A percentile compares a stretch with the other conserved stretches of the same genome.
These are phyloP conservation scores for Saiga tatarica DNA, from an alignment of 2,113 vertebrate species.

Conservation along the genomic window DNA sequence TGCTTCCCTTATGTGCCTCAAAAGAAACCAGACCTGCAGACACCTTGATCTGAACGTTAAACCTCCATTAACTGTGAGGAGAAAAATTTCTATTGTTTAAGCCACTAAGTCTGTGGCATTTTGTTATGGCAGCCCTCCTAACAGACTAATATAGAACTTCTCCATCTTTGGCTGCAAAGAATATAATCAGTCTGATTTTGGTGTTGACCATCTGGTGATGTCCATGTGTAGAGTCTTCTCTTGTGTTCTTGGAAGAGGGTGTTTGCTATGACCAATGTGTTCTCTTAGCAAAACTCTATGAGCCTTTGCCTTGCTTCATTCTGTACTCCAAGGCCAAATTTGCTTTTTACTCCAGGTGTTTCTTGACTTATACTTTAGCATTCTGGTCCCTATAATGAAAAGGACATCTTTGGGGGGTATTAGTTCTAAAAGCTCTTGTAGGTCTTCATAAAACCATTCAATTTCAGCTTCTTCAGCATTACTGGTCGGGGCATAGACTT, in stretches of 20 bases:
- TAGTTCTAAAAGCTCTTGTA: not conserved
- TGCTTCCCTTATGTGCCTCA: not conserved
- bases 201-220: not conserved
- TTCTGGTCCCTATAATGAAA: not conserved
- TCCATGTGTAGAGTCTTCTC: not conserved
- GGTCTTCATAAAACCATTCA: not conserved
- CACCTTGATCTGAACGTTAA: not conserved
- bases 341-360: not conserved
- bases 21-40: not conserved
- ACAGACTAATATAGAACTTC: not conserved
- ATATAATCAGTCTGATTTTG: not conserved
- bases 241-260: not conserved
- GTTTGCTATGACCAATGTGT: not conserved
- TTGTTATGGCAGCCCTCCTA: not conserved
- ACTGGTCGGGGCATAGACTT: accelerated
- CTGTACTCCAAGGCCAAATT: not conserved
- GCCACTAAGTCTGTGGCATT: not conserved
- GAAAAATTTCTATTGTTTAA: not conserved
- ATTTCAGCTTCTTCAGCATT: not conserved
- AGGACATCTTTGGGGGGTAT: not conserved
- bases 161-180: not conserved
- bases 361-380: not conserved
- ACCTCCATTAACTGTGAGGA: not conserved
- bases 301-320: not conserved
- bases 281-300: not conserved